Base-by-base conservation (phyloP, 2,113 vertebrate genomes). In the Chionomys nivalis region DNA sequence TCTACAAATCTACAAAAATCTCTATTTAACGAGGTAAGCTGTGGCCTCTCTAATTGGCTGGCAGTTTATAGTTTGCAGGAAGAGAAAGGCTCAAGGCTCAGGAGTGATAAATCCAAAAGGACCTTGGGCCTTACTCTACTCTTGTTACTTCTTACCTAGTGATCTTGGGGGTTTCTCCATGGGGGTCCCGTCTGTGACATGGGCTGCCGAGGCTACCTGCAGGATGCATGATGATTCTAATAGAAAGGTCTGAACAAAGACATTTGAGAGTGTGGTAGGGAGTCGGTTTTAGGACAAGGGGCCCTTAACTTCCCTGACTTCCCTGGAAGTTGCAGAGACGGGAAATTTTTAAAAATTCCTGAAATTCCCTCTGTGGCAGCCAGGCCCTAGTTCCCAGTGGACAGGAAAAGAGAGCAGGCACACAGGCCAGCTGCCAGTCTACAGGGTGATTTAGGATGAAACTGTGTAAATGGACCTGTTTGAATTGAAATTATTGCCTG, bases 61-160 rank as follows among this genome's bases (percentile, higher is more conserved):
- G 31, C 93, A 94, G 77, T 97, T 97, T 98, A 92, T 93, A 94
- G 89, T 96, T 96, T 94, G 23, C 58, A 89, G 76, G 77, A 96
- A 58, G 63, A 93, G 42, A 87, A 96, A 65, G 19, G 24, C 90
- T 90, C 81, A 96, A 77, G 93, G 72, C 24, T 77, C n/a, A 76
- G 0, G 72, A 31, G 23, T 78, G 63, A 85, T 83, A 73, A 68
- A 88, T 47, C 77, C 90, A 36, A 47, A 55, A 76, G 49, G 75
- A 42, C 33, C 36, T 75, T 90, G 72, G 49, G 24, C 61, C 81
- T 94, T n/a, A 76, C 94, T 93, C 79, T 17, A 70, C 28, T 19
- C 31, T 92, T 44, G 23, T 63, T 91, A 31, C 55, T 68, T 88
- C 42, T n/a, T 86, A 6, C 79, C n/a, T 68, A 76, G 78, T 90